phyloP scores from a whole-genome alignment of 1,140 invertebrate genomes.

The Neuroterus valhalla region DNA sequence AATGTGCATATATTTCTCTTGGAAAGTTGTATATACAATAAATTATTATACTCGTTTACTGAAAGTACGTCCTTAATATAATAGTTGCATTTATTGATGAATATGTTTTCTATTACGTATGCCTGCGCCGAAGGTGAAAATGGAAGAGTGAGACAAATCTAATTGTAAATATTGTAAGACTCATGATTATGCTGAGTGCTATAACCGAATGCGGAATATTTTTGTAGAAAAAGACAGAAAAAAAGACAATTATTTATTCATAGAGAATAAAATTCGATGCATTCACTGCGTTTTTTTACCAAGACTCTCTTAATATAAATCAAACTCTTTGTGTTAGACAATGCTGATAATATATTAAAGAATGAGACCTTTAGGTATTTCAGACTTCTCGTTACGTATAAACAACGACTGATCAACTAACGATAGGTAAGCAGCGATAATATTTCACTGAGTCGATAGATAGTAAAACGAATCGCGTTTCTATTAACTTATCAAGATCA shows the following conservation, averaged over 20 bases:
- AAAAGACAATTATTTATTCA: no score
- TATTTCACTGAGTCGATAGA: neutral
- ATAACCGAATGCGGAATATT: no score
- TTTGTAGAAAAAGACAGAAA: no score
- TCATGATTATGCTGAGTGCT: no score
- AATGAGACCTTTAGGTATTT: neutral
- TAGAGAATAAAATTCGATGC: no score
- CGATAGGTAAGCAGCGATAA: slow-evolving; percentile 12
- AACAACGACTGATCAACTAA: neutral
- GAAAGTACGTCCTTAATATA: neutral
- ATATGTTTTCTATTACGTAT: no score
- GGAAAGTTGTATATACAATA: slow-evolving; percentile 4
- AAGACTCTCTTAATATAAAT: no score
- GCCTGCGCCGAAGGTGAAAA: no score
- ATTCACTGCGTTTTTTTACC: no score
- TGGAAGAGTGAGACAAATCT: no score
- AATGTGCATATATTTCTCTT: slow-evolving; percentile 1
- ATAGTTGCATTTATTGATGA: neutral
- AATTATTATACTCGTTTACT: neutral
- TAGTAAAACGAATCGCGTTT: neutral
- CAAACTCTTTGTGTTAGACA: no score
- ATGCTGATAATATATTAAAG: neutral
- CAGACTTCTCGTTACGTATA: neutral
- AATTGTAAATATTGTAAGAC: no score
- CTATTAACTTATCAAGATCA: neutral